A percentile compares a stretch with the other conserved stretches of the same genome.
These are phyloP conservation scores for Pemphredon lugubris DNA, from an alignment of 2,888 invertebrate species.

Conservation along the genomic window DNA sequence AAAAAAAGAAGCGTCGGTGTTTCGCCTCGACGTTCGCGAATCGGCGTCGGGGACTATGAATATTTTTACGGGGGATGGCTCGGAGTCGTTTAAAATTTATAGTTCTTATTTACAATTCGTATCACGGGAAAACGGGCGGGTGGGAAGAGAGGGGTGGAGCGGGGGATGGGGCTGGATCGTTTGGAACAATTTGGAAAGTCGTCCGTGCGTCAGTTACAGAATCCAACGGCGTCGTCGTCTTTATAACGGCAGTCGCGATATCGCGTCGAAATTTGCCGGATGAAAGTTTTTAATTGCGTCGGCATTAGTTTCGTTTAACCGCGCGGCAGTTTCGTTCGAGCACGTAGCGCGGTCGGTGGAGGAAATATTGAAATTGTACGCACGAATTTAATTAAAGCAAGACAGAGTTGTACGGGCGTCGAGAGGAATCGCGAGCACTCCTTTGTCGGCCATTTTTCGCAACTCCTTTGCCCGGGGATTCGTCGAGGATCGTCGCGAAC, in stretches of 20 bases:
- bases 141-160: neutral
- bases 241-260: neutral
- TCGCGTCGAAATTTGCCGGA: neutral
- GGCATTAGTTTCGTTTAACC: too few relatives aligned
- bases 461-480: too few relatives aligned
- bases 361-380: constrained; percentile 12
- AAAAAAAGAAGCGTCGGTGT: too few relatives aligned
- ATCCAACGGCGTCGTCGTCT: neutral
- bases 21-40: neutral
- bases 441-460: too few relatives aligned
- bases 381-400: constrained; percentile 36
- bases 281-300: constrained; percentile 13
- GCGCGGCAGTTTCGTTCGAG: too few relatives aligned
- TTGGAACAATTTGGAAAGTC: too few relatives aligned
- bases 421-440: neutral
- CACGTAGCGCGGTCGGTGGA: neutral
- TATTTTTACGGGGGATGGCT: neutral
- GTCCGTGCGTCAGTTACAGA: too few relatives aligned
- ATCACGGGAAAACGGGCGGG: neutral
- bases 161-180: too few relatives aligned
- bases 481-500: too few relatives aligned
- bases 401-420: neutral
- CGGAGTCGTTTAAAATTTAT: constrained; percentile 10
- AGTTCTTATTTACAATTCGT: neutral
- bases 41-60: neutral